phyloP scores from a whole-genome alignment of 1,140 invertebrate species.

The Penaeus japonicus region DNA sequence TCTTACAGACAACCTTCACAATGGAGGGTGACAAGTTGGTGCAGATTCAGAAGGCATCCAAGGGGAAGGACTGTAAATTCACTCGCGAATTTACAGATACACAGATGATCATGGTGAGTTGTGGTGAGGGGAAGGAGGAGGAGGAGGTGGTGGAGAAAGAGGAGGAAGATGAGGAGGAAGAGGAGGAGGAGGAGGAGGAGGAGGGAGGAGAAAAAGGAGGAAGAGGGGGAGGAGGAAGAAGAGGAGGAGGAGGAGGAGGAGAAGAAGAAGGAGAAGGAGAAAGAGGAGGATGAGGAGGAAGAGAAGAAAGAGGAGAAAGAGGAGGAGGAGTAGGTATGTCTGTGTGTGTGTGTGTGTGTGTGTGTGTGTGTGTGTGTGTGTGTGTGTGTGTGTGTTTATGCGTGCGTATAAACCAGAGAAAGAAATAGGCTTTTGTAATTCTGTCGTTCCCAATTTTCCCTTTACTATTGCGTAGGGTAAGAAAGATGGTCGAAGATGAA shows the following conservation, averaged over 20 bases:
- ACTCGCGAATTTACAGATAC: slow-evolving; percentile 30
- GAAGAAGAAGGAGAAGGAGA: too few relatives aligned
- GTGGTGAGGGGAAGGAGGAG: background rate
- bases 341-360: too few relatives aligned
- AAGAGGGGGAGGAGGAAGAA: background rate
- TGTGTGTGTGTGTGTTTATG: too few relatives aligned
- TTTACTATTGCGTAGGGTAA: background rate
- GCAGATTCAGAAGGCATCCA: slow-evolving; percentile 73
- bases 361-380: too few relatives aligned
- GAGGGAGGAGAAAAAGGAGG: too few relatives aligned
- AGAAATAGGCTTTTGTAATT: too few relatives aligned
- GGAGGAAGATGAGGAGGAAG: background rate
- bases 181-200: too few relatives aligned
- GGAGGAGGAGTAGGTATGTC: too few relatives aligned
- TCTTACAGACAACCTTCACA: slow-evolving; percentile 60
- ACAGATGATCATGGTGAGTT: slow-evolving; percentile 44
- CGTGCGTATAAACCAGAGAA: too few relatives aligned
- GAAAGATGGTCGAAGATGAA: background rate
- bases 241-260: background rate
- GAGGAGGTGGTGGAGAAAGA: background rate
- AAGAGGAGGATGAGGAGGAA: too few relatives aligned
- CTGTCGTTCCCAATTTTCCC: too few relatives aligned
- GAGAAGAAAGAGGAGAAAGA: too few relatives aligned
- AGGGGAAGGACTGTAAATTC: slow-evolving; percentile 64
- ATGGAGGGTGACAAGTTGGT: slow-evolving; percentile 71